phyloP scores from a whole-genome alignment of 2,888 invertebrate genomes.

The Coelinius sp. region DNA sequence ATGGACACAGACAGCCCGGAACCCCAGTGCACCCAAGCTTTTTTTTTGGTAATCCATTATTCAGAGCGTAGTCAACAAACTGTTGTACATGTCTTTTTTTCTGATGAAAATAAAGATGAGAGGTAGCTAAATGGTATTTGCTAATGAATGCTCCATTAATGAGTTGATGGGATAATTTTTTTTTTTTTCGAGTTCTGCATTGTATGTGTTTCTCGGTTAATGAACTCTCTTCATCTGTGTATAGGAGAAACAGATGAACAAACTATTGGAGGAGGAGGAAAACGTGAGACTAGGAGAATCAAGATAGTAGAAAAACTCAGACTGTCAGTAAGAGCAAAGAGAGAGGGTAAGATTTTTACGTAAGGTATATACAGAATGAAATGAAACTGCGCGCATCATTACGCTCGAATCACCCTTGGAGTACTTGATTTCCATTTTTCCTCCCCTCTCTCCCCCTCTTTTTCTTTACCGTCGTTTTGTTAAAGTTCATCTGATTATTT shows the following conservation, averaged over 20 bases:
- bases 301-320: conserved; percentile 16
- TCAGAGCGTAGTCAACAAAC: not conserved
- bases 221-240: too few relatives aligned
- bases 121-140: conserved; percentile 36
- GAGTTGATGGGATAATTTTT: too few relatives aligned
- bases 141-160: too few relatives aligned
- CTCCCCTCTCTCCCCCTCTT: conserved; percentile 24
- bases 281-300: not conserved
- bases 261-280: conserved; percentile 35
- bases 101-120: conserved; percentile 15
- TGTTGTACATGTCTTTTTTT: not conserved
- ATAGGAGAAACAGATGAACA: too few relatives aligned
- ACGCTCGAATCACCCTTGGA: conserved; percentile 55
- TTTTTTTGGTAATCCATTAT: not conserved
- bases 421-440: conserved; percentile 28
- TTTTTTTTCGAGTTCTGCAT: too few relatives aligned
- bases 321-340: conserved; percentile 3
- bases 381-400: conserved; percentile 59
- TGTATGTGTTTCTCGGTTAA: too few relatives aligned
- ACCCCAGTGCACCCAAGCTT: conserved; percentile 13
- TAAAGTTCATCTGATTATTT: conserved; percentile 62
- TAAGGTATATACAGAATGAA: conserved; percentile 48
- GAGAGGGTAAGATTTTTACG: conserved; percentile 54
- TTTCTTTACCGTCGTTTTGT: too few relatives aligned
- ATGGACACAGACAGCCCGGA: conserved; percentile 42